phyloP scores from a whole-genome alignment of 2,797 vertebrate genomes.

The Psittacula derbiana region DNA sequence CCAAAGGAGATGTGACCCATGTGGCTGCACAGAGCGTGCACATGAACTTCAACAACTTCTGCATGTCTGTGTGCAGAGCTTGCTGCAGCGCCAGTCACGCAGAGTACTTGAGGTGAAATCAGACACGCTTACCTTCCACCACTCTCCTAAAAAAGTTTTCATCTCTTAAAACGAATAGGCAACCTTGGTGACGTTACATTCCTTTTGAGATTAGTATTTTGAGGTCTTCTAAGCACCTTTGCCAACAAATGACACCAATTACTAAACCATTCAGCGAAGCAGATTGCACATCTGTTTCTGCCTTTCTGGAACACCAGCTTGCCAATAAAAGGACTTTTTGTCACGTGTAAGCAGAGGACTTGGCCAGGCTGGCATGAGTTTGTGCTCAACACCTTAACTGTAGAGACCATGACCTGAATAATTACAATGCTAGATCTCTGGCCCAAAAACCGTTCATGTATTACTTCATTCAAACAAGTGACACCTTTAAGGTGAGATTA shows the following conservation, averaged over 20 bases:
- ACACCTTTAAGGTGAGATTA: not conserved
- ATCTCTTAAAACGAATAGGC: not conserved
- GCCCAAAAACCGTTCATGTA: not conserved
- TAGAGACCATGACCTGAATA: not conserved
- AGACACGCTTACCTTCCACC: not conserved
- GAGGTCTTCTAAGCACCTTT: not conserved
- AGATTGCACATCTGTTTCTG: not conserved
- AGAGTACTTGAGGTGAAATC: not conserved
- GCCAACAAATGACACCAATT: not conserved
- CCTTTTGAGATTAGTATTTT: not conserved
- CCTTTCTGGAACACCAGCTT: not conserved
- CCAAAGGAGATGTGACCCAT: not conserved
- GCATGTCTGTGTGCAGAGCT: not conserved
- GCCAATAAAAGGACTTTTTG: not conserved
- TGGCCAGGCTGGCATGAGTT: not conserved
- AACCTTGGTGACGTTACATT: not conserved
- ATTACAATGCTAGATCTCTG: accelerated
- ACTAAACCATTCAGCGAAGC: not conserved
- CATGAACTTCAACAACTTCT: not conserved
- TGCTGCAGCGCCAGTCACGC: not conserved
- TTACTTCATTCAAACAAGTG: not conserved
- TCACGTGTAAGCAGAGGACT: not conserved
- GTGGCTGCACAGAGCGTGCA: not conserved
- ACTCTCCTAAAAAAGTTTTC: not conserved
- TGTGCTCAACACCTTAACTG: not conserved